Conservation (phyloP, 2,113 vertebrate species). For the Gallinago media region DNA sequence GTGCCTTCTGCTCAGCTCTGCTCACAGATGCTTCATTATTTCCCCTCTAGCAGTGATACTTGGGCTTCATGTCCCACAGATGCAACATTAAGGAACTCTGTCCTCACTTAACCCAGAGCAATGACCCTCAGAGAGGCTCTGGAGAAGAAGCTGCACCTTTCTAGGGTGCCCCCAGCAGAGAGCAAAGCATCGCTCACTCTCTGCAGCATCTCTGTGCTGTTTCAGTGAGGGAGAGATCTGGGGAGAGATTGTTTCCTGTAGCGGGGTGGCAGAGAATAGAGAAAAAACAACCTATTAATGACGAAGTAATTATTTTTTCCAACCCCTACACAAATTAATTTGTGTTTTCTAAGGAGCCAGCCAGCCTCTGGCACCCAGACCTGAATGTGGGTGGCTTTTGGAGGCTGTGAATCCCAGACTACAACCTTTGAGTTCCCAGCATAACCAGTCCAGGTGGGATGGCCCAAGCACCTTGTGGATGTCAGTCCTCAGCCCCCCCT, state of each 20-base stretch:
- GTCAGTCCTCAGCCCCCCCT: rapidly evolving
- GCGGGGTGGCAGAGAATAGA: not conserved
- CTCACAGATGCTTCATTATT: rapidly evolving
- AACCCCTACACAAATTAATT: not conserved
- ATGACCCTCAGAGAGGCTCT: not conserved
- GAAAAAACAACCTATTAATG: not conserved
- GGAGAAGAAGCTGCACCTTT: not conserved
- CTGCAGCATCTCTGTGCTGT: not conserved
- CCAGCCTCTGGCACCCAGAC: not conserved
- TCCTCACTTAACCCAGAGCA: not conserved
- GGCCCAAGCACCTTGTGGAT: not conserved
- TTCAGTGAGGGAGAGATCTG: not conserved
- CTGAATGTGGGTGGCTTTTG: not conserved
- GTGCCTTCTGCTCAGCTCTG: not conserved
- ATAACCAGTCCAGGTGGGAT: not conserved
- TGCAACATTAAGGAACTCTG: not conserved
- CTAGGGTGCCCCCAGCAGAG: too few relatives aligned
- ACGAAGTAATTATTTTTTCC: not conserved
- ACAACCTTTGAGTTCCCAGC: not conserved
- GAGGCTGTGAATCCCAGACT: not conserved
- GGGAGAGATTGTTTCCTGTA: not conserved
- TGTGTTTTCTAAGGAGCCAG: not conserved
- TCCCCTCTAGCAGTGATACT: not conserved
- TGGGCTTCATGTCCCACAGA: not conserved
- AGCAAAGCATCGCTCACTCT: not conserved